Evolutionary conservation across 2,113 vertebrate species (phyloP), one percentile per base, ranked within the genome.

Genomic region (Micronisus gabar): DNA sequence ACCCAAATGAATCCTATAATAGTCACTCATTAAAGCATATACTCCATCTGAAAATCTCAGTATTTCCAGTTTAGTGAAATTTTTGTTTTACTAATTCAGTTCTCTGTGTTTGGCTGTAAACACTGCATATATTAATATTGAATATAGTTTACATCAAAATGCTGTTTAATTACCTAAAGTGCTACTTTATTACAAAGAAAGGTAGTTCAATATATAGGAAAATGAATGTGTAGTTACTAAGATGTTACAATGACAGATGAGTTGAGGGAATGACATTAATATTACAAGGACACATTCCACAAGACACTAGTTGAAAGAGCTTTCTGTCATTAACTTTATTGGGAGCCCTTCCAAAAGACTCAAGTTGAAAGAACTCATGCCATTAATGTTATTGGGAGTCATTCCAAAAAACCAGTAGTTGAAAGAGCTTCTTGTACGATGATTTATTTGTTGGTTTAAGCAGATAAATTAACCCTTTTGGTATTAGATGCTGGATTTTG

Each of bases 311-410:
- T 82, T 96, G 93, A 95, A 94, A 85, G 91, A 95, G 36, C 78
- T 88, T 95, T 65, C 55, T 96, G 87, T 85, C 74, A 82, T 87
- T 95, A 93, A 91, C 70, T 94, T 89, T 76, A 90, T 48, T 87
- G 70, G 76, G 78, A 93, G 40, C 1, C 15, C 7, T 91, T 91
- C 81, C 84, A 96, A 96, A 88, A 85, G 34, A 59, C 40, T 63
- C 20, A 29, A 91, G 70, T 96, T 94, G 81, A 96, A 96, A 96
- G 78, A 94, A 95, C 73, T 87, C 81, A 68, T 86, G 61, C 20
- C 56, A 81, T 93, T 88, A 91, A 81, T 88, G 45, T n/a, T 65
- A 79, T n/a, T 80, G 52, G 68, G 73, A 95, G 27, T 53, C 23
- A 87, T 68, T 92, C 80, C 43, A 95, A 86, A 88, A 81, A 79